These are phyloP conservation scores for Halictus rubicundus DNA, from an alignment of 1,140 invertebrate species.

Conservation along the genomic window DNA sequence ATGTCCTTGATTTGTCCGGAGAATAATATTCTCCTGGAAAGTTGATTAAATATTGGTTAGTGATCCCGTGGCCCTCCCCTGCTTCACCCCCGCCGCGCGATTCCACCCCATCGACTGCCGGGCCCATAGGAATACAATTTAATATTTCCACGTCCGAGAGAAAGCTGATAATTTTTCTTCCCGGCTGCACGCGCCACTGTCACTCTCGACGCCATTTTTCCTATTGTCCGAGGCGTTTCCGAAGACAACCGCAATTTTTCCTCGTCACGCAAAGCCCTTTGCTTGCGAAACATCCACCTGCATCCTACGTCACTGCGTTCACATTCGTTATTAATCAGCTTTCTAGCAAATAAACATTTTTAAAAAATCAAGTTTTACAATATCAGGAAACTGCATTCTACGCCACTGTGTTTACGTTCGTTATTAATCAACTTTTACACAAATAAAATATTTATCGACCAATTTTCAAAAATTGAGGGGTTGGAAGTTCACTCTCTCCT, in stretches of 20 bases:
- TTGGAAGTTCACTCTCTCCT: too few species aligned
- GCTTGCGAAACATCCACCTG: not conserved
- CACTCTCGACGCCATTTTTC: constrained; percentile 8
- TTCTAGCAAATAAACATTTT: too few species aligned
- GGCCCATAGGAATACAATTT: constrained; percentile 70
- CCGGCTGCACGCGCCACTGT: constrained; percentile 15
- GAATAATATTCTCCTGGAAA: constrained; percentile 77
- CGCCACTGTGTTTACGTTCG: too few species aligned
- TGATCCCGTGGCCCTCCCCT: constrained; percentile 56
- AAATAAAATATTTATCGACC: too few species aligned
- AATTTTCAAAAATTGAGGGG: too few species aligned
- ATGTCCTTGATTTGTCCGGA: constrained; percentile 79
- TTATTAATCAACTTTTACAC: too few species aligned
- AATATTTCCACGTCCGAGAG: constrained; percentile 65
- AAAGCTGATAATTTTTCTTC: constrained; percentile 57
- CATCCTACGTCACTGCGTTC: too few species aligned
- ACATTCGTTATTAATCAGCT: too few species aligned
- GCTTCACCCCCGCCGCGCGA: constrained; percentile 47
- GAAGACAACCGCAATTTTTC: not conserved
- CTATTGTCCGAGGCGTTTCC: not conserved
- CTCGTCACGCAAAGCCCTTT: not conserved
- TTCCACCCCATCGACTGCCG: constrained; percentile 58
- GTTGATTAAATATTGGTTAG: constrained; percentile 79
- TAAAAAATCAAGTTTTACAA: too few species aligned
- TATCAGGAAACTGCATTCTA: too few species aligned